A percentile compares a stretch with the other conserved stretches of the same genome.
phyloP scores from a whole-genome alignment of 2,113 vertebrate species.

The human region GRCh38 chr19:49433501-49434000 shows the following conservation, averaged over 20 bases:
- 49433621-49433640: background rate
- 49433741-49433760: constrained; percentile 81
- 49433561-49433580: accelerated
- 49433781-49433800: constrained; percentile 84
- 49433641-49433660: background rate
- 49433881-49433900: background rate
- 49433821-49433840: constrained; percentile 84
- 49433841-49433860: constrained; percentile 85
- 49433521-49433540: accelerated
- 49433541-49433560: too few species aligned
- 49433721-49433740: constrained; percentile 83
- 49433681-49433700: background rate
- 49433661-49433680: background rate
- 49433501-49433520: background rate
- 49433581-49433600: background rate
- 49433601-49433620: accelerated
- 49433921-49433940: background rate
- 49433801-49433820: constrained; percentile 83
- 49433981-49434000: constrained; percentile 94
- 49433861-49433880: constrained; percentile 80
- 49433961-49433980: constrained; percentile 94
- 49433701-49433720: background rate
- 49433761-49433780: constrained; percentile 85
- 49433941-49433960: constrained; percentile 78
- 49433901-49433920: background rate